phyloP scores from a whole-genome alignment of 2,797 vertebrate genomes.

The Rachycentron canadum region DNA sequence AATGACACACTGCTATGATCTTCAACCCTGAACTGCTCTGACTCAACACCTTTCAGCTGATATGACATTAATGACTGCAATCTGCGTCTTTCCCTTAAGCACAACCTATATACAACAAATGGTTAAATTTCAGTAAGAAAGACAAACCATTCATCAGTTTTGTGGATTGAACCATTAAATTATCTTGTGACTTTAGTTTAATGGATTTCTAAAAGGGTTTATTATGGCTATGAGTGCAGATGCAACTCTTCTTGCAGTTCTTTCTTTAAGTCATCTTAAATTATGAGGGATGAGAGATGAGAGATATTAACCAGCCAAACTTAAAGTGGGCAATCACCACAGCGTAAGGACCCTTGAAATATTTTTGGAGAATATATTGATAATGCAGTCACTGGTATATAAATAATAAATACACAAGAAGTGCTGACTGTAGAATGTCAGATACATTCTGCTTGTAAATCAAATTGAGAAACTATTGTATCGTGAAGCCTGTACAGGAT shows the following conservation, averaged over 20 bases:
- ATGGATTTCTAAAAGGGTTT: slow-evolving; percentile 25
- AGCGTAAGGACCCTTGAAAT: not conserved
- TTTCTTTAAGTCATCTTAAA: not conserved
- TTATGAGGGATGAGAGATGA: too few relatives aligned
- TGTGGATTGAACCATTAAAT: not conserved
- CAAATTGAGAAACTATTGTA: slow-evolving; percentile 11
- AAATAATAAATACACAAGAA: not conserved
- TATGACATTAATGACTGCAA: slow-evolving; percentile 38
- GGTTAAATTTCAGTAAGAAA: not conserved
- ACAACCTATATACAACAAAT: not conserved
- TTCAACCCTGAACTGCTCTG: slow-evolving; percentile 44
- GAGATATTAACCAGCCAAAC: not conserved
- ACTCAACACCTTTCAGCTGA: slow-evolving; percentile 48
- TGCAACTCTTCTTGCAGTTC: not conserved
- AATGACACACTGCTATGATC: slow-evolving; percentile 63
- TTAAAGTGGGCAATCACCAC: not conserved
- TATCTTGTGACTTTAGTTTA: not conserved
- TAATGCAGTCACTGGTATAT: not conserved
- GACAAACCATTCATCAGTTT: slow-evolving; percentile 13
- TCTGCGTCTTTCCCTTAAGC: slow-evolving; percentile 20
- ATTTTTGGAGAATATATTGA: not conserved
- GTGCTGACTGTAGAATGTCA: not conserved
- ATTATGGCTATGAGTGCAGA: not conserved
- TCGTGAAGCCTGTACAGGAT: slow-evolving; percentile 15
- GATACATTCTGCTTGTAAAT: slow-evolving; percentile 13